Base-by-base conservation (phyloP, 2,888 invertebrate species). In the Meandrusa payeni region DNA sequence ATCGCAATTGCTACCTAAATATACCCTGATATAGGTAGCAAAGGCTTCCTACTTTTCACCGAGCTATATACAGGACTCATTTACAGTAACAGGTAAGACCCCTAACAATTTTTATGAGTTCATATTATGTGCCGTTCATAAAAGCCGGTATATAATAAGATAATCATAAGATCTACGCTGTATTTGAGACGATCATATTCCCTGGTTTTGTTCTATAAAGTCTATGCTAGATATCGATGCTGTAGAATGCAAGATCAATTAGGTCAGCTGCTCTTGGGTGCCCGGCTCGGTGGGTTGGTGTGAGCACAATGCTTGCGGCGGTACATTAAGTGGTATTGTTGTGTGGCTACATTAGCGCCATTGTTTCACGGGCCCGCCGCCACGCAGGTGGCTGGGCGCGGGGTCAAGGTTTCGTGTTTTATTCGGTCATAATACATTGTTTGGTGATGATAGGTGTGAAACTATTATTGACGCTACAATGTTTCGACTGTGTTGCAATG, bases 281-380 rank as follows among this genome's bases (percentile, higher is more conserved):
- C 51, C 54, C 54, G 53, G 56, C 54, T 48, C 49, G 47, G 54
- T 54, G 61, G 53, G 55, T 53, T 32, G 46, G 42, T 38, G 33
- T 29, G 43, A 33, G 32, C 20, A 44, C 37, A 48, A 42, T 50
- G 13, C 2, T 7, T 9, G 41, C 41, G 54, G 50, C 60, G 61
- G n/a, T n/a, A n/a, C 57, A 69, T 70, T 70, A 69, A 58, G 44
- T 45, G 39, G 61, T 57, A 72, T 72, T 72, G 72, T 73, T 66
- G 41, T 52, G 49, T 48, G 51, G 48, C 57, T 47, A 58, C 61
- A 71, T 72, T 72, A 73, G 65, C 52, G 50, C 64, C 41, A 72
- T 74, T 74, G 74, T 73, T 64, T 70, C 52, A 55, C 49, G 46
- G 38, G 55, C 32, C 11, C 28, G 29, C 44, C 34, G 46, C 37